Base-by-base conservation (phyloP, 2,888 invertebrate species). In the Oligia latruncula region DNA sequence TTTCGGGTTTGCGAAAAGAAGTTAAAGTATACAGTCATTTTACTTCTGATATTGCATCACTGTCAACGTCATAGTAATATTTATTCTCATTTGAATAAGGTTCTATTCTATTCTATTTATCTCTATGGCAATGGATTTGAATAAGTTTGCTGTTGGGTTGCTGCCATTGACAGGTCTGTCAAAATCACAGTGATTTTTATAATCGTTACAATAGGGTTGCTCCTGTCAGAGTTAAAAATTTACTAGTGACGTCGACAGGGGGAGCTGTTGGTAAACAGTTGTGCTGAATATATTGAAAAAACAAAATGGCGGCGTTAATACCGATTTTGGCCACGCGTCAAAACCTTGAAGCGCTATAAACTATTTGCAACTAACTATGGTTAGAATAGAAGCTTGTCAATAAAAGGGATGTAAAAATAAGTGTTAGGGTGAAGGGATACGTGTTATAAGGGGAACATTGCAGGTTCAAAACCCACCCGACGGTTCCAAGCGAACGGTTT, bases 361-460 rank as follows among this genome's bases (percentile, higher is more conserved):
- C 46, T 35, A 15, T 49, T 17, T 11, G 11, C 11, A 29, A 8
- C 9, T 13, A 15, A 65, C 13, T 74, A 40, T 55, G 11, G 6
- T 17, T 40, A 20, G n/a, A 62, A 49, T 35, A 74, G 23, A 76
- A 29, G 0, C 4, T 2, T 40, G 5, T 40, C 13, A 74, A 74
- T 52, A 52, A 43, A 52, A 76, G 17, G n/a, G 6, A 72, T 81
- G 11, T 81, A 23, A 74, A 82, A 81, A 55, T 74, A 74, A 15
- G 6, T 81, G 29, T 60, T 5, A 20, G 17, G 4, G 0, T 2
- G n/a, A 60, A 46, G 35, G 43, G 23, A 20, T 35, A 43, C 23
- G 0, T 20, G 23, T n/a, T 13, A 35, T 55, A 23, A n/a, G 55
- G 29, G 74, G 64, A 75, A 49, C n/a, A 55, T 40, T 17, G 23